Conservation (phyloP, 2,888 invertebrate genomes). For the Thelaira solivaga region DNA sequence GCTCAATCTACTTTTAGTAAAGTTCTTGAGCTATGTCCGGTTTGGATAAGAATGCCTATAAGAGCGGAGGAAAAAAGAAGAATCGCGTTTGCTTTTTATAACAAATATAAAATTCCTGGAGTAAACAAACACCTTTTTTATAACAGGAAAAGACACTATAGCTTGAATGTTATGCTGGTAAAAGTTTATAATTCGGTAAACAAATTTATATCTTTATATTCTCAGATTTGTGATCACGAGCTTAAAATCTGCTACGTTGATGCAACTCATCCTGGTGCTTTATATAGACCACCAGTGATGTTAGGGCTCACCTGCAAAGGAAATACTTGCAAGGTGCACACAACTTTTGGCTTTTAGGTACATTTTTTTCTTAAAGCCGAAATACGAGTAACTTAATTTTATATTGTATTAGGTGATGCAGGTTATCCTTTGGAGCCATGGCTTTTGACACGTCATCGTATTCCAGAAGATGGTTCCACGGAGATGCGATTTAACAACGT, state of each 20-base stretch:
- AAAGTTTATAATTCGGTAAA: too few relatives aligned
- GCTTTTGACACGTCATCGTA: slow-evolving; percentile 14
- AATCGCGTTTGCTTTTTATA: too few relatives aligned
- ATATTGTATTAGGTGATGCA: slow-evolving; percentile 25
- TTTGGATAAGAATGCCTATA: too few relatives aligned
- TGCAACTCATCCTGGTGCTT: slow-evolving; percentile 32
- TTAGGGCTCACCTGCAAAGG: slow-evolving; percentile 32
- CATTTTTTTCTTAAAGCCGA: background rate
- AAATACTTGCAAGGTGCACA: slow-evolving; percentile 4
- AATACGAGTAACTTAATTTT: background rate
- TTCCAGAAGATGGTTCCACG: slow-evolving; percentile 15
- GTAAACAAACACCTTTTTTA: slow-evolving; percentile 35
- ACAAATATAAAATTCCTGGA: too few relatives aligned
- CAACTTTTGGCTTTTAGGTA: slow-evolving; percentile 38
- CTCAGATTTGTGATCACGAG: slow-evolving; percentile 45
- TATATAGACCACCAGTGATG: slow-evolving; percentile 41
- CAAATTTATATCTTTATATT: background rate
- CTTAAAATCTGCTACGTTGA: background rate
- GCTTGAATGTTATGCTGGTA: too few relatives aligned
- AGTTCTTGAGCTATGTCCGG: slow-evolving; percentile 12
- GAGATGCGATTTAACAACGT: slow-evolving; percentile 35
- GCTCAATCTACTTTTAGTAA: background rate
- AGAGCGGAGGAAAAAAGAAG: too few relatives aligned
- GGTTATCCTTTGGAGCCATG: slow-evolving; percentile 17
- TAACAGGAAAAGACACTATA: background rate